Conservation (phyloP, 2,888 invertebrate genomes). For the Ichneumon xanthorius region DNA sequence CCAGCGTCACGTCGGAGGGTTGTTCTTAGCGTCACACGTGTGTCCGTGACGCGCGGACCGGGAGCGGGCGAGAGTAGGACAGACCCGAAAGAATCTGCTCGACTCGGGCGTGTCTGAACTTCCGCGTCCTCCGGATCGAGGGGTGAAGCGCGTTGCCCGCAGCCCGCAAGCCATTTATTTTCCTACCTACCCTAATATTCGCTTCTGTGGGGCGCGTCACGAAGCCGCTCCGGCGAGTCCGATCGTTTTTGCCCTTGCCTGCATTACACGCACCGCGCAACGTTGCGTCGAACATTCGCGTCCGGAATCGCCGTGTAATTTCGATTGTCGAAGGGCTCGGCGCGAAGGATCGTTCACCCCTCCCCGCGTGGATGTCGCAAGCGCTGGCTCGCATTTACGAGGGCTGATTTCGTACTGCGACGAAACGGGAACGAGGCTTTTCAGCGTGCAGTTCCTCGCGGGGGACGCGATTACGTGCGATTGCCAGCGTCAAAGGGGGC, state of each 20-base stretch:
- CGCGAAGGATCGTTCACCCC: conserved; percentile 60
- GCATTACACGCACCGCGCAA: neutral
- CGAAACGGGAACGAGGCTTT: conserved; percentile 30
- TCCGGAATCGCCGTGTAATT: conserved; percentile 77
- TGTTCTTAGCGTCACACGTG: conserved; percentile 42
- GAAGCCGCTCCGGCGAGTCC: conserved; percentile 31
- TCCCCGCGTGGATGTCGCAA: conserved; percentile 34
- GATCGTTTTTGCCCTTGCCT: conserved; percentile 51
- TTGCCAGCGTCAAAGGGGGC: conserved; percentile 59
- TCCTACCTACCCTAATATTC: conserved; percentile 68
- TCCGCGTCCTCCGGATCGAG: conserved; percentile 33
- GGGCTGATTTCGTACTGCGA: conserved; percentile 21
- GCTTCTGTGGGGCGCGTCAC: conserved; percentile 38
- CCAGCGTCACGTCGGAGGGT: conserved; percentile 48
- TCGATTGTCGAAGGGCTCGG: conserved; percentile 66
- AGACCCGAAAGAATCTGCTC: conserved; percentile 2
- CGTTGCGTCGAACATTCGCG: conserved; percentile 55
- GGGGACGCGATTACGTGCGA: conserved; percentile 58
- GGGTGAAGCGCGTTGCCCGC: conserved; percentile 52
- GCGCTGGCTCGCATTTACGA: neutral
- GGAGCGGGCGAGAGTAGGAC: neutral
- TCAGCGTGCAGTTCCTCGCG: conserved; percentile 3
- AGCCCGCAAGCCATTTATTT: conserved; percentile 67
- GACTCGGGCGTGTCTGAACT: conserved; percentile 56
- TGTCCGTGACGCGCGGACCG: conserved; percentile 18